Conservation (phyloP, 2,113 vertebrate species). For the Antechinus flavipes region DNA sequence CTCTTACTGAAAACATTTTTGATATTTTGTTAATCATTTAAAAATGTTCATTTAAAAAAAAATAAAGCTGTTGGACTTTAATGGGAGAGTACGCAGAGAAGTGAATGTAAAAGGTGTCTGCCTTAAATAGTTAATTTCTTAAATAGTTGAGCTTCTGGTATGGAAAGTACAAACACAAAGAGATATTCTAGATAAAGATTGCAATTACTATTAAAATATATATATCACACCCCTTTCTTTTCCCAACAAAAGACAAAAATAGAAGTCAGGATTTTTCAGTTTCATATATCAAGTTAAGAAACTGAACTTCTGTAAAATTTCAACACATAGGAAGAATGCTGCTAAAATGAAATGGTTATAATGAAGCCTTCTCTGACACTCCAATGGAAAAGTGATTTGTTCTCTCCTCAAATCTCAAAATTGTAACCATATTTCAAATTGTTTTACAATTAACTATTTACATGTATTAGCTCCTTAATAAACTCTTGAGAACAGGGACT, state of each 20-base stretch:
- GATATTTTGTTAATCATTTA: background rate
- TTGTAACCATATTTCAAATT: background rate
- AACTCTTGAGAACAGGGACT: background rate
- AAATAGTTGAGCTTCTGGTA: slow-evolving; percentile 15
- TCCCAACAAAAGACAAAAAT: background rate
- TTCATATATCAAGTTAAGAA: background rate
- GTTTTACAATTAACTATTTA: background rate
- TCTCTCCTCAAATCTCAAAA: background rate
- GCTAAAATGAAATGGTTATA: background rate
- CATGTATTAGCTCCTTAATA: background rate
- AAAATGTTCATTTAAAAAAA: slow-evolving; percentile 17
- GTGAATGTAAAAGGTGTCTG: background rate
- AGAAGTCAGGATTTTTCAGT: background rate
- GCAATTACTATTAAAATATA: background rate
- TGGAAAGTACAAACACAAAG: slow-evolving; percentile 27
- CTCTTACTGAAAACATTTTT: background rate
- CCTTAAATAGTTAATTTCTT: slow-evolving; percentile 27
- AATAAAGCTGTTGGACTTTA: slow-evolving; percentile 25
- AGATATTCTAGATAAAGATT: slow-evolving; percentile 15
- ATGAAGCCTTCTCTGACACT: background rate
- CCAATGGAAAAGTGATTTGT: background rate
- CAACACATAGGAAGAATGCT: background rate
- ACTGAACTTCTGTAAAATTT: background rate
- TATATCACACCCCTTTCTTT: background rate
- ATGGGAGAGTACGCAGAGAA: background rate